Base-by-base conservation (phyloP, 2,888 invertebrate genomes). In the Aphrophora alni region DNA sequence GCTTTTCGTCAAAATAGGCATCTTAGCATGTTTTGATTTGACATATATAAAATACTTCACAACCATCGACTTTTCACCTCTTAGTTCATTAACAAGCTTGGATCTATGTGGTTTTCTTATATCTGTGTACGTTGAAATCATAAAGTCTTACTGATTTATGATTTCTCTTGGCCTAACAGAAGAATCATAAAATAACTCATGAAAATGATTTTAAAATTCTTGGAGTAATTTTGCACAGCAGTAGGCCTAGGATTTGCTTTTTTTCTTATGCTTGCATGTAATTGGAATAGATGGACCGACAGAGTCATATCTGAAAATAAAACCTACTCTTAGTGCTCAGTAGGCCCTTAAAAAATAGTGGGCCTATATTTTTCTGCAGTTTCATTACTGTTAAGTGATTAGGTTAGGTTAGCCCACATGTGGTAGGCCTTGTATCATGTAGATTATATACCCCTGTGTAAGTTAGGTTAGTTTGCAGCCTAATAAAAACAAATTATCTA, bases 21-120 rank as follows among this genome's bases (percentile, higher is more conserved):
- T 24, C 21, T 70, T n/a, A 14, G 14, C 21, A 3, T 70, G 10
- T 24, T 70, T 21, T 3, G 3, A 3, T 70, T 70, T 70, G 7
- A n/a, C 70, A 70, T 70, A 21, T n/a, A 76, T 76, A 25, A 76
- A 76, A 7, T 76, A 76, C 68, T 76, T 76, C n/a, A 59, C 76
- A 59, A 59, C 38, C n/a, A 76, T 25, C 7, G 51, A 44, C 59
- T 76, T 76, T 26, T 28, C 28, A 59, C 51, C 76, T 59, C 44
- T 59, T 59, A n/a, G 24, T 17, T 70, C 70, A 7, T 7, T 70
- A 70, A 70, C 70, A 70, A 21, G 70, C 21, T 21, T 70, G 7
- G 70, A 14, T 7, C 70, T 1, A n/a, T 70, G 1, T 3, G 70
- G 70, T 70, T 70, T 70, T 7, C 1, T 21, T 14, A 21, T 21